These are phyloP conservation scores for Turritopsis dohrnii DNA, from an alignment of 30 jellyfish, hydroid and myxozoan genomes.

Conservation along the genomic window DNA sequence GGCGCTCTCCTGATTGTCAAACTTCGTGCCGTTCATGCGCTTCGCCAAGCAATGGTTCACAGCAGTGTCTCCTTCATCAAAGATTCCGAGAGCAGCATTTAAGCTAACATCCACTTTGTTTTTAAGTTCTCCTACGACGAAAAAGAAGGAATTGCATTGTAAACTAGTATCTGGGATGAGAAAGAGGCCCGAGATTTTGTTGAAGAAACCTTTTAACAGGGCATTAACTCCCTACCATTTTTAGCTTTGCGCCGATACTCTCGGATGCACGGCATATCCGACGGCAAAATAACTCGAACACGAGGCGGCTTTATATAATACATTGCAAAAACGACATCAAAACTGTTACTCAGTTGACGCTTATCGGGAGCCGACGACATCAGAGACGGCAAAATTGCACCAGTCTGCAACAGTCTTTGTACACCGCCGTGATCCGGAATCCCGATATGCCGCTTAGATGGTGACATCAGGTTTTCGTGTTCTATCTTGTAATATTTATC, in stretches of 20 bases:
- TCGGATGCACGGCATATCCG: slow-evolving; percentile 65
- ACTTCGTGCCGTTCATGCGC: slow-evolving; percentile 44
- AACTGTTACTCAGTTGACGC: slow-evolving; percentile 46
- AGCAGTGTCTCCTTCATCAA: slow-evolving; percentile 95
- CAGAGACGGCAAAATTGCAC: slow-evolving; percentile 58
- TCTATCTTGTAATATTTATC: slow-evolving; percentile 11
- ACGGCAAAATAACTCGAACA: slow-evolving; percentile 47
- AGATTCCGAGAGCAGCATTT: slow-evolving; percentile 53
- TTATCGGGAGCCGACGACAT: slow-evolving; percentile 24
- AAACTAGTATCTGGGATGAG: no score
- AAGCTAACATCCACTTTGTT: slow-evolving; percentile 35
- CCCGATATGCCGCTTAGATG: slow-evolving; percentile 48
- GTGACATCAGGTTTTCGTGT: neutral
- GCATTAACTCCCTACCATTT: slow-evolving; percentile 39
- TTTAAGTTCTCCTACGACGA: slow-evolving; percentile 60
- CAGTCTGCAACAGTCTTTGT: slow-evolving; percentile 78
- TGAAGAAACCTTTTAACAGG: neutral
- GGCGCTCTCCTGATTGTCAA: slow-evolving; percentile 60
- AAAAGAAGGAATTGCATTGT: no score
- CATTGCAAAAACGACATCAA: slow-evolving; percentile 80
- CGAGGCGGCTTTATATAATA: slow-evolving; percentile 74
- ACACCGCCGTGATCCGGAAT: slow-evolving; percentile 88
- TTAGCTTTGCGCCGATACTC: slow-evolving; percentile 54
- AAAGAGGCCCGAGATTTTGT: no score
- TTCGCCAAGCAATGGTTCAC: slow-evolving; percentile 62